Evolutionary conservation across 2,888 invertebrate genomes (phyloP), one percentile per base, ranked within the genome.

Genomic region (Dicyrtomina minuta): DNA sequence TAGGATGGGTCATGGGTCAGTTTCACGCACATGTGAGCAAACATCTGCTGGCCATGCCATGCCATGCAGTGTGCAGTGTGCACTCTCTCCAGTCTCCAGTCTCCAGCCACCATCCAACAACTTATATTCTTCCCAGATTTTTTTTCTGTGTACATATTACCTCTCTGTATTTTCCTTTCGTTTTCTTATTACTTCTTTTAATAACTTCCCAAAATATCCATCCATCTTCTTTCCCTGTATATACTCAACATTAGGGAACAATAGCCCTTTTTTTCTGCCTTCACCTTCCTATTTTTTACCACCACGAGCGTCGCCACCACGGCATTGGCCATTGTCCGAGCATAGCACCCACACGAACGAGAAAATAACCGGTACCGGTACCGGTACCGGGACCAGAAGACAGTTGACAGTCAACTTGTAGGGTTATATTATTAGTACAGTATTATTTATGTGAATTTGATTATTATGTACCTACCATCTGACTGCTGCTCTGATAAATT

Each of bases 1-100:
- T 60, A 61, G 56, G 66, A 59, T 43, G 66, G 66, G 66, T 66
- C 66, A 66, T 58, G 66, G 66, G 66, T 66, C 66, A 66, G 58
- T 59, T 49, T 65, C 17, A 15, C 41, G 27, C 56, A n/a, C 27
- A 66, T 56, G 66, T 59, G 49, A 49, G 66, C 58, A 58, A 66
- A 66, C 66, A 66, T 66, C 66, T 66, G 66, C 66, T 44, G 12
- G 55, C 27, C 66, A 65, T 39, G 17, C 58, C 46, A 46, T 17
- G 10, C 43, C 13, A 41, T 13, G 13, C 13, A 13, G 43, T 12
- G 43, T 12, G 8, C 8, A 8, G 8, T 41, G 43, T 12, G 8
- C 13, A 41, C 13, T 41, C 13, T 12, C 43, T 41, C 8, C 43
- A 12, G 43, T 41, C 8, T 17, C 17, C 46, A 17, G 10, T 43